Conservation (phyloP, 2,888 invertebrate species). For the Calameuta pallipes region DNA sequence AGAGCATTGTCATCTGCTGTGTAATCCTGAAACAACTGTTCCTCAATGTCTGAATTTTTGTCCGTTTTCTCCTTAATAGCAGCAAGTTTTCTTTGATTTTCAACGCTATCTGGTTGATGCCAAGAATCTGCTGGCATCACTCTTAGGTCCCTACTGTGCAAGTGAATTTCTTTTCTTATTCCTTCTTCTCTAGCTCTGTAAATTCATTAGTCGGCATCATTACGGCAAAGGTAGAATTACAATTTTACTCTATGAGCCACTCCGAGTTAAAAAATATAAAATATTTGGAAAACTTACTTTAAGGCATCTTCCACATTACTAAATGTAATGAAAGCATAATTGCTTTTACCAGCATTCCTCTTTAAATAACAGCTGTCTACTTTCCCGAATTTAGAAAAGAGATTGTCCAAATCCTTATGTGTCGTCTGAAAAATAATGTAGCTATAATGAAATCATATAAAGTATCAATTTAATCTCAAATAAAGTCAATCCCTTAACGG, state of each 20-base stretch:
- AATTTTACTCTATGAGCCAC: not conserved
- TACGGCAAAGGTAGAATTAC: not conserved
- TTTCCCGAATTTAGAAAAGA: slow-evolving; percentile 72
- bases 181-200: slow-evolving; percentile 51
- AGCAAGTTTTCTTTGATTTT: slow-evolving; percentile 37
- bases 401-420: slow-evolving; percentile 68
- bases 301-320: slow-evolving; percentile 69
- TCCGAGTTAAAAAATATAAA: not conserved
- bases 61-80: slow-evolving; percentile 39
- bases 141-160: slow-evolving; percentile 62
- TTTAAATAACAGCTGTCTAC: slow-evolving; percentile 71
- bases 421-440: slow-evolving; percentile 67
- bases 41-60: slow-evolving; percentile 38
- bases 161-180: slow-evolving; percentile 43
- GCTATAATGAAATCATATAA: slow-evolving; percentile 1
- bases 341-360: slow-evolving; percentile 66
- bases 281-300: slow-evolving; percentile 62
- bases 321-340: slow-evolving; percentile 72
- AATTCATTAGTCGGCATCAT: not conserved
- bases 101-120: slow-evolving; percentile 71
- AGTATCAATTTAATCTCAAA: not conserved
- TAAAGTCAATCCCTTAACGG: not conserved
- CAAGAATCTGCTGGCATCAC: slow-evolving; percentile 73
- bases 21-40: slow-evolving; percentile 21
- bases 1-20: slow-evolving; percentile 37